Percentiles rank a stretch among this genome's conserved stretches.
These are phyloP conservation scores for Leucoraja erinaceus DNA, from an alignment of 2,113 vertebrate genomes.

Conservation along the genomic window DNA sequence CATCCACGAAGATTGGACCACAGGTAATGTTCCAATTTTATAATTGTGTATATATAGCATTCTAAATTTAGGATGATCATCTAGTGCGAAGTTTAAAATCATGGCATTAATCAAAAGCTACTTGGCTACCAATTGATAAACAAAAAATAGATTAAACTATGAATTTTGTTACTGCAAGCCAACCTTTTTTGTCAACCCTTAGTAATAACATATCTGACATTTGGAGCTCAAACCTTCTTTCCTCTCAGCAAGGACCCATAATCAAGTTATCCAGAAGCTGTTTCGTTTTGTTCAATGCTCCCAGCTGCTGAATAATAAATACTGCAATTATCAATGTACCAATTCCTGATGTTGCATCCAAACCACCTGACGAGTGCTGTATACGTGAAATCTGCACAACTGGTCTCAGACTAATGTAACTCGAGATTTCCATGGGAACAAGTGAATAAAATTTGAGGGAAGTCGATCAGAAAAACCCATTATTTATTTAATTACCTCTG, in stretches of 20 bases:
- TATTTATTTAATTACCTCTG: no score
- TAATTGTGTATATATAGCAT: no score
- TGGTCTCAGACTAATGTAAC: background rate
- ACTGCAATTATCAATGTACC: background rate
- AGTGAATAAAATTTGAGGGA: background rate
- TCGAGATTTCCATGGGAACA: background rate
- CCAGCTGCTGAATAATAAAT: background rate
- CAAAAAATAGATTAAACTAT: background rate
- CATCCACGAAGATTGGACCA: constrained; percentile 85
- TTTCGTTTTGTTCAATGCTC: background rate
- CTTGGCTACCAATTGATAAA: background rate
- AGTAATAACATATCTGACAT: background rate
- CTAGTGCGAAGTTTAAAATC: background rate
- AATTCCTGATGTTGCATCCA: background rate
- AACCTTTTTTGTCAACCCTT: background rate
- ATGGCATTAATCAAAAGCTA: background rate
- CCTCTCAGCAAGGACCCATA: background rate
- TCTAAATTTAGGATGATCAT: background rate
- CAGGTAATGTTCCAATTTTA: constrained; percentile 53
- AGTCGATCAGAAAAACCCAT: background rate
- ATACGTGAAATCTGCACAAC: background rate
- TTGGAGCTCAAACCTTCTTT: background rate
- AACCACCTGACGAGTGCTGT: background rate
- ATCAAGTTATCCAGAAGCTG: constrained; percentile 5
- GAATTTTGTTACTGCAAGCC: background rate